A percentile compares a stretch with the other conserved stretches of the same genome.
These are phyloP conservation scores for Tokudaia muenninki DNA, from an alignment of 2,797 vertebrate species.

Conservation along the genomic window DNA sequence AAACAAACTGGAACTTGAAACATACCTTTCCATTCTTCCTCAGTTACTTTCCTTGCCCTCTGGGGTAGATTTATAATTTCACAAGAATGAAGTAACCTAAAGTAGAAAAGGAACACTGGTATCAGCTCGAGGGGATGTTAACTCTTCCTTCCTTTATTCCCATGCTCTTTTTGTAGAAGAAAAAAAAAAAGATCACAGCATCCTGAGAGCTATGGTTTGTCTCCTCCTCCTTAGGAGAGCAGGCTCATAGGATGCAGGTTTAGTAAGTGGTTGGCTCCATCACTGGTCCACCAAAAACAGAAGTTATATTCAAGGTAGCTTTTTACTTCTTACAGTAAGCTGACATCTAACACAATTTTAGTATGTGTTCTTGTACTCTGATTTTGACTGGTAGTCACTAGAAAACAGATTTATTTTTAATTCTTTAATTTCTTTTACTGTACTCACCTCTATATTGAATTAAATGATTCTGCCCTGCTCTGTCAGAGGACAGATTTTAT, in stretches of 20 bases:
- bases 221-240: background rate
- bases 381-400: conserved; percentile 38
- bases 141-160: conserved; percentile 29
- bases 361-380: conserved; percentile 10
- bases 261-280: background rate
- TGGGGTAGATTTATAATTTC: conserved; percentile 48
- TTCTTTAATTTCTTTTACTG: conserved; percentile 4
- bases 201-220: background rate
- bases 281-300: background rate
- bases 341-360: conserved; percentile 5
- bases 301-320: background rate
- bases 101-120: conserved; percentile 64
- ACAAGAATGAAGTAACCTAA: conserved; percentile 67
- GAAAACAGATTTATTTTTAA: background rate
- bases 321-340: conserved; percentile 37
- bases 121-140: conserved; percentile 28
- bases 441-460: conserved; percentile 32
- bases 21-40: conserved; percentile 76
- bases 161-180: background rate
- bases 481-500: conserved; percentile 5
- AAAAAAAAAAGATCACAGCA: conserved; percentile 16
- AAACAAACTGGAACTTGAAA: conserved; percentile 63
- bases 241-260: background rate
- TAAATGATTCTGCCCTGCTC: conserved; percentile 3
- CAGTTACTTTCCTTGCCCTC: conserved; percentile 1